These are phyloP conservation scores for Eupithecia subfuscata DNA, from an alignment of 2,888 invertebrate species.

Conservation along the genomic window DNA sequence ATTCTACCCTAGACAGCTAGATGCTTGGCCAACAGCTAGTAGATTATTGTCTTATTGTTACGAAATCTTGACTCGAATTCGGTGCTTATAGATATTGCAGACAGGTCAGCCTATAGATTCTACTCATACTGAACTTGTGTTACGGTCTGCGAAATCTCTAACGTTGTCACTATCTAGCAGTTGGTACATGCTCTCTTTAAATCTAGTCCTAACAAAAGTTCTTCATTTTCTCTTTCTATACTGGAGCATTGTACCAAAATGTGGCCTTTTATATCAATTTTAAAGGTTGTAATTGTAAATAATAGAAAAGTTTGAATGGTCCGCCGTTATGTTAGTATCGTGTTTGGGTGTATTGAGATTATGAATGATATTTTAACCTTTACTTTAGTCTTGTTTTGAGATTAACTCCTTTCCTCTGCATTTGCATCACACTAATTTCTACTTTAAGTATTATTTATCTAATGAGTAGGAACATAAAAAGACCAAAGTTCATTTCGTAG, in stretches of 20 bases:
- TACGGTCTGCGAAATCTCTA: not conserved
- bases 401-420: conserved; percentile 32
- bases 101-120: not conserved
- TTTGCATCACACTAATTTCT: conserved; percentile 39
- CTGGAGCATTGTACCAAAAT: not conserved
- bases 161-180: not conserved
- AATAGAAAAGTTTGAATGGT: conserved; percentile 15
- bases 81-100: not conserved
- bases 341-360: conserved; percentile 11
- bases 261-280: not conserved
- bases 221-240: not conserved
- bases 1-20: not conserved
- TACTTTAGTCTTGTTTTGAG: conserved; percentile 25
- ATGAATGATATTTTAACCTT: conserved; percentile 15
- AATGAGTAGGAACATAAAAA: conserved; percentile 3
- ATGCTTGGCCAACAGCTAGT: not conserved
- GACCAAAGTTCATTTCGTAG: conserved; percentile 2
- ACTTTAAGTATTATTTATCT: not conserved
- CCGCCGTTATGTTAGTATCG: conserved; percentile 8
- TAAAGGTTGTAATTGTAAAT: conserved; percentile 2
- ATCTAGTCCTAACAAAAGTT: conserved; percentile 6
- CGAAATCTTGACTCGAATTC: not conserved
- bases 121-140: not conserved
- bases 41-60: not conserved
- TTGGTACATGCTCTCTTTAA: not conserved